These are phyloP conservation scores for Junonia oenone DNA, from an alignment of 2,888 invertebrate genomes.

Conservation along the genomic window DNA sequence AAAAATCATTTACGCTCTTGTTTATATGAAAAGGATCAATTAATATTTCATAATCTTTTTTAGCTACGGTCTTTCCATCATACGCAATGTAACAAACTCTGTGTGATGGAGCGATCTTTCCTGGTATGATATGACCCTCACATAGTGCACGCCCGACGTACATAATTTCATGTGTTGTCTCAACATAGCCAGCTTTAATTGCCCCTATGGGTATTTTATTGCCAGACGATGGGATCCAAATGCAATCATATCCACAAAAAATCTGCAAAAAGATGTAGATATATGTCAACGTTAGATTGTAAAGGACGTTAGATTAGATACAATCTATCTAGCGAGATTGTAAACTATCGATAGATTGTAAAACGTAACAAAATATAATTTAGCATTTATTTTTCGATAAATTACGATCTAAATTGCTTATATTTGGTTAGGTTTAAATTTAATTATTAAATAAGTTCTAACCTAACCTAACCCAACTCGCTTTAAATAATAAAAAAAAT, in stretches of 20 bases:
- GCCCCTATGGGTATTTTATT: slow-evolving; percentile 84
- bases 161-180: slow-evolving; percentile 39
- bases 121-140: slow-evolving; percentile 36
- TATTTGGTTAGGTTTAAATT: too few species aligned
- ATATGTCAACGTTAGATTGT: too few species aligned
- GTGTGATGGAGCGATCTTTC: background rate
- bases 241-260: slow-evolving; percentile 53
- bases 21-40: background rate
- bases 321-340: too few species aligned
- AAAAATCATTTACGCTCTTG: background rate
- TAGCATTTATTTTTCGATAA: too few species aligned
- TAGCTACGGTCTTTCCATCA: background rate
- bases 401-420: too few species aligned
- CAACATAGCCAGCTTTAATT: slow-evolving; percentile 80
- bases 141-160: slow-evolving; percentile 21
- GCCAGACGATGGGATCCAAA: slow-evolving; percentile 76
- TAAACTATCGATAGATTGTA: too few species aligned
- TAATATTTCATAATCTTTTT: background rate
- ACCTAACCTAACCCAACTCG: too few species aligned
- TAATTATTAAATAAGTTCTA: too few species aligned
- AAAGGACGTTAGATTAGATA: too few species aligned
- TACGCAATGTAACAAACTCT: background rate
- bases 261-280: slow-evolving; percentile 41
- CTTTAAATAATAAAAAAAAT: too few species aligned
- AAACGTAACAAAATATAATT: too few species aligned